These are phyloP conservation scores for Anastrepha obliqua DNA, from an alignment of 1,140 invertebrate genomes.

Conservation along the genomic window DNA sequence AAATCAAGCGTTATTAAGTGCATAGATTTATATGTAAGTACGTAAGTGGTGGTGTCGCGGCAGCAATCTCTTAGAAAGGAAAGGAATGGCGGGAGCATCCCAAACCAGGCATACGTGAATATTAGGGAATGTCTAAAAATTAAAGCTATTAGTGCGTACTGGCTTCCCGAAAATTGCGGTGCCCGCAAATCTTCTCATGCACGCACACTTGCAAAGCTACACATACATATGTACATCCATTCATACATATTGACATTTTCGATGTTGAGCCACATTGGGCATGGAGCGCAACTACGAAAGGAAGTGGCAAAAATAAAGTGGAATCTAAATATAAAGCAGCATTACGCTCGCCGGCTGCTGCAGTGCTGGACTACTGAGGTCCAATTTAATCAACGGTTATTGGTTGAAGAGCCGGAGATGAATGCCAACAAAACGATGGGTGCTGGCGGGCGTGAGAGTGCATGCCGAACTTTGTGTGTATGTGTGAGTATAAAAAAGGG, in stretches of 20 bases:
- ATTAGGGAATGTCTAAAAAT: background rate
- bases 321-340: background rate
- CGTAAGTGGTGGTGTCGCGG: background rate
- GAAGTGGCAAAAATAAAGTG: background rate
- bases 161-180: background rate
- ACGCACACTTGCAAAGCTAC: background rate
- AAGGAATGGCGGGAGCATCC: background rate
- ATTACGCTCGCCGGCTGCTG: background rate
- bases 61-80: background rate
- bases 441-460: slow-evolving; percentile 1
- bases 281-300: background rate
- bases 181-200: background rate
- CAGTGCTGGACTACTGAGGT: background rate
- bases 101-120: background rate
- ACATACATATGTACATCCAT: too few species aligned
- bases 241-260: too few species aligned
- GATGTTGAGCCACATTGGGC: background rate
- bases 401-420: background rate
- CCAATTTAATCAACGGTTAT: slow-evolving; percentile 34
- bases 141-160: slow-evolving; percentile 8
- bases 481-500: background rate
- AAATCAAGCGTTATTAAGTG: slow-evolving; percentile 10
- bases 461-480: background rate
- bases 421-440: background rate
- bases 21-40: background rate